Percentiles rank a stretch among this genome's conserved stretches.
Conservation (phyloP, 2,113 vertebrate genomes). For the Channa argus region DNA sequence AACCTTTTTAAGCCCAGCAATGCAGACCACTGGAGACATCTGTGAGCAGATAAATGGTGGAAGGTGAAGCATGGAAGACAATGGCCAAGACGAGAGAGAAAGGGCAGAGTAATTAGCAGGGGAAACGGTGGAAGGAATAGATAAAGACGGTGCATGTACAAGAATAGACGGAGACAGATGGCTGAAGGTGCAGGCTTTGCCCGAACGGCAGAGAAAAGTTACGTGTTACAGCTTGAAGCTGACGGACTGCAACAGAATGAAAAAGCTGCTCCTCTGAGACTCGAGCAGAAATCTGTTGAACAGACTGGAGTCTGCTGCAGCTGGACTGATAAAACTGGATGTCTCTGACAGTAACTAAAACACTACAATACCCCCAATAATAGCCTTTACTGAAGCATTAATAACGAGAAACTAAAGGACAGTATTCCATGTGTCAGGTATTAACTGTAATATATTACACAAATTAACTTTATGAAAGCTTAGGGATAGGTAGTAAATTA, state of each 20-base stretch:
- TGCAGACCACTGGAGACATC: slow-evolving; percentile 16
- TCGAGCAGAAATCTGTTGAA: slow-evolving; percentile 16
- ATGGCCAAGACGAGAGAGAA: slow-evolving; percentile 1
- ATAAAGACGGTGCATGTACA: slow-evolving; percentile 15
- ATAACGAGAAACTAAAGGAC: not conserved
- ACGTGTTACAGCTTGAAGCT: slow-evolving; percentile 7
- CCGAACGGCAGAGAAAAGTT: slow-evolving; percentile 34
- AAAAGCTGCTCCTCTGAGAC: slow-evolving; percentile 37
- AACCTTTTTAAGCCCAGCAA: not conserved
- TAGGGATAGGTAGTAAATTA: not conserved
- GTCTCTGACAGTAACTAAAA: not conserved
- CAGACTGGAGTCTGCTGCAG: slow-evolving; percentile 8
- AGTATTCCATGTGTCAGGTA: not conserved
- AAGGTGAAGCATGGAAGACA: slow-evolving; percentile 27
- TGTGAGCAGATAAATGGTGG: slow-evolving; percentile 4
- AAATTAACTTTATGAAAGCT: not conserved
- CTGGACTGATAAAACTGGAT: slow-evolving; percentile 10
- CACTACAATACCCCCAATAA: not conserved
- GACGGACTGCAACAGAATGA: slow-evolving; percentile 28
- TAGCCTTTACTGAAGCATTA: not conserved
- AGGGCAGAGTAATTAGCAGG: slow-evolving; percentile 35
- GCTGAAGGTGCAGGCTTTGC: slow-evolving; percentile 34
- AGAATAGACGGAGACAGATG: slow-evolving; percentile 32
- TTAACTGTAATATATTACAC: not conserved
- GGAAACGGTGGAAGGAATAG: slow-evolving; percentile 15